Conservation (phyloP, 1,140 invertebrate genomes). For the Plodia interpunctella region DNA sequence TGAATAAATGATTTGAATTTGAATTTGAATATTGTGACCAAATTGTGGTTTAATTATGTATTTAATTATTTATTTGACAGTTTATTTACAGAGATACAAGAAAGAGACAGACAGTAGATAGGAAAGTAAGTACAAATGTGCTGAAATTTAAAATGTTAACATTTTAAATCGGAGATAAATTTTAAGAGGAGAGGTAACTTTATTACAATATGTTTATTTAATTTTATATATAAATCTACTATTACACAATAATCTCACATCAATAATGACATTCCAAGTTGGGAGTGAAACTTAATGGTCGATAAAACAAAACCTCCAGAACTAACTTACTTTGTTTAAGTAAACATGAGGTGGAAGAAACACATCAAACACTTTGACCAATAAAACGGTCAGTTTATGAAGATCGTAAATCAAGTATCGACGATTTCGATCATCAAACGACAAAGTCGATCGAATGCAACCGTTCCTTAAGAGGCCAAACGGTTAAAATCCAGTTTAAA, state of each 20-base stretch:
- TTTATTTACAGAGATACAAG: too few relatives aligned
- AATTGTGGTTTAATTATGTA: too few relatives aligned
- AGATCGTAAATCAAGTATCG: conserved; percentile 47
- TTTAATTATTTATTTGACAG: too few relatives aligned
- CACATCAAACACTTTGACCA: conserved; percentile 43
- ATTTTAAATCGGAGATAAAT: too few relatives aligned
- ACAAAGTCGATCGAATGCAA: conserved; percentile 21
- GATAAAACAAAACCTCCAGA: conserved; percentile 34
- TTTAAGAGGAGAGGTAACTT: too few relatives aligned
- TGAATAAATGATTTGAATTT: too few relatives aligned
- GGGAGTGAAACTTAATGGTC: conserved; percentile 12
- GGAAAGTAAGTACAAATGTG: too few relatives aligned
- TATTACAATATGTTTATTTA: too few relatives aligned
- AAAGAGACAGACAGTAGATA: too few relatives aligned
- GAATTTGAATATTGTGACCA: too few relatives aligned
- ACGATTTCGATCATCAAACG: conserved; percentile 18
- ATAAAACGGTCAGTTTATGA: conserved; percentile 52
- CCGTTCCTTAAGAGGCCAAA: conserved; percentile 17
- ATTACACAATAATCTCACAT: background rate
- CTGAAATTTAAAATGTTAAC: too few relatives aligned
- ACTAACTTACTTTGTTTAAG: conserved; percentile 40
- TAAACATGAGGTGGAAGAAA: conserved; percentile 41
- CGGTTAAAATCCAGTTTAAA: conserved; percentile 1
- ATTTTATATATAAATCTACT: background rate
- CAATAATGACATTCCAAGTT: background rate